Percentiles rank a stretch among this genome's conserved stretches.
phyloP scores from a whole-genome alignment of 2,113 vertebrate species.

The Odocoileus virginianus region DNA sequence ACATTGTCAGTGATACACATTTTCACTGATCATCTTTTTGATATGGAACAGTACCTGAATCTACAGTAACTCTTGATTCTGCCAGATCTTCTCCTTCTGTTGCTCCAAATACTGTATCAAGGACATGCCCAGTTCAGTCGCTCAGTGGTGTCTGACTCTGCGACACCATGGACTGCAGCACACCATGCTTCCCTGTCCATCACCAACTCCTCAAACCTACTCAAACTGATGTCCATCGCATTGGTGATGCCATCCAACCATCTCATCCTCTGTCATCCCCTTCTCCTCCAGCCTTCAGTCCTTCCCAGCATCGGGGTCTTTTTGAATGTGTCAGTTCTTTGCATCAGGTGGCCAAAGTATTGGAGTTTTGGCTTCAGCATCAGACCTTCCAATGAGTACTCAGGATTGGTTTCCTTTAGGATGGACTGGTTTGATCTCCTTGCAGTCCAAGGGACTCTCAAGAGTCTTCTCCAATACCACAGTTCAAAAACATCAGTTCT shows the following conservation, averaged over 20 bases:
- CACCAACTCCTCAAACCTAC: neutral
- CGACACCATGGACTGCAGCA: neutral
- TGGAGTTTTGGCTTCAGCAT: neutral
- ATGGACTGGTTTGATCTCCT: neutral
- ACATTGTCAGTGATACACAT: neutral
- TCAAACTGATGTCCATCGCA: neutral
- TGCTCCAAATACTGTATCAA: neutral
- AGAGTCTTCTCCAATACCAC: neutral
- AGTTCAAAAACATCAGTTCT: neutral
- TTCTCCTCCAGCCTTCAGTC: neutral
- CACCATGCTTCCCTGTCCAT: neutral
- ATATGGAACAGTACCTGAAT: neutral
- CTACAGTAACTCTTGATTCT: neutral
- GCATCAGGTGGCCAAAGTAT: neutral
- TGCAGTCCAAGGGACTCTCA: neutral
- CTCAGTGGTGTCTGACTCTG: neutral
- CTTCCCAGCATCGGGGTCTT: rapidly evolving
- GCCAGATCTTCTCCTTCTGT: neutral
- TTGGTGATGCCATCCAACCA: neutral
- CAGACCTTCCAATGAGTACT: neutral
- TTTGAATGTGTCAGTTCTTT: neutral
- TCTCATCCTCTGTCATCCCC: neutral
- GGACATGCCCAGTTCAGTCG: neutral
- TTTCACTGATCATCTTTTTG: neutral
- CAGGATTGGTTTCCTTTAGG: neutral